phyloP scores from a whole-genome alignment of 1,140 invertebrate genomes.

The Probaryconus sp. region DNA sequence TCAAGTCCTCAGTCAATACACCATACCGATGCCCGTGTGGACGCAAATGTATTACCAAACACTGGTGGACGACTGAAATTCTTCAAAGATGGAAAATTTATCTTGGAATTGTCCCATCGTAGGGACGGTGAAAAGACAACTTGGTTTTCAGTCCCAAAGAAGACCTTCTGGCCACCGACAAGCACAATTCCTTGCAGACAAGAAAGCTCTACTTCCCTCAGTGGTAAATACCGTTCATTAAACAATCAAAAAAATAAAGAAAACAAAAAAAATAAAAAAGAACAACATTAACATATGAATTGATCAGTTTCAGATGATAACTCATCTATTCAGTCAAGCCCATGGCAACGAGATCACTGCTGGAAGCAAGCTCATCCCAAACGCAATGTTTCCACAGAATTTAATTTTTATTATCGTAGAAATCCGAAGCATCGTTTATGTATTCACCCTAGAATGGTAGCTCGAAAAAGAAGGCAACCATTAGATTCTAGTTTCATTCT shows the following conservation, averaged over 20 bases:
- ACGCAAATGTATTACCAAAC: constrained; percentile 69
- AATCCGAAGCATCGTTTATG: constrained; percentile 75
- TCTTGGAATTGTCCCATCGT: constrained; percentile 89
- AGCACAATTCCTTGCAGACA: constrained; percentile 81
- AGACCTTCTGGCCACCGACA: constrained; percentile 89
- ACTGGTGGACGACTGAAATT: constrained; percentile 80
- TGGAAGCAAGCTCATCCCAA: constrained; percentile 89
- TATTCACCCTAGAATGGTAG: constrained; percentile 75
- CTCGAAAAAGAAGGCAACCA: constrained; percentile 81
- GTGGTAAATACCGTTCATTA: constrained; percentile 75
- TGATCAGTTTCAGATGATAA: constrained; percentile 90
- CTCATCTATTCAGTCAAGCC: constrained; percentile 91
- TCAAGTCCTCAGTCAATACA: constrained; percentile 70
- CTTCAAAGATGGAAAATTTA: constrained; percentile 90
- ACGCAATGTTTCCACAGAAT: constrained; percentile 84
- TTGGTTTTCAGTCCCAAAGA: constrained; percentile 91
- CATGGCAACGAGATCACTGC: constrained; percentile 91
- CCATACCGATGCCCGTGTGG: constrained; percentile 65
- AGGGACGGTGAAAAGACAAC: constrained; percentile 88
- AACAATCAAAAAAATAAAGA: not conserved
- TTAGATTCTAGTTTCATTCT: constrained; percentile 73
- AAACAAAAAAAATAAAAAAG: constrained; percentile 1
- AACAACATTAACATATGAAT: not conserved
- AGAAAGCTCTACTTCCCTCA: constrained; percentile 82
- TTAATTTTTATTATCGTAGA: constrained; percentile 85